Percentiles rank a stretch among this genome's conserved stretches.
Evolutionary conservation across 2,113 vertebrate species (phyloP).

Genomic region (Lontra canadensis): DNA sequence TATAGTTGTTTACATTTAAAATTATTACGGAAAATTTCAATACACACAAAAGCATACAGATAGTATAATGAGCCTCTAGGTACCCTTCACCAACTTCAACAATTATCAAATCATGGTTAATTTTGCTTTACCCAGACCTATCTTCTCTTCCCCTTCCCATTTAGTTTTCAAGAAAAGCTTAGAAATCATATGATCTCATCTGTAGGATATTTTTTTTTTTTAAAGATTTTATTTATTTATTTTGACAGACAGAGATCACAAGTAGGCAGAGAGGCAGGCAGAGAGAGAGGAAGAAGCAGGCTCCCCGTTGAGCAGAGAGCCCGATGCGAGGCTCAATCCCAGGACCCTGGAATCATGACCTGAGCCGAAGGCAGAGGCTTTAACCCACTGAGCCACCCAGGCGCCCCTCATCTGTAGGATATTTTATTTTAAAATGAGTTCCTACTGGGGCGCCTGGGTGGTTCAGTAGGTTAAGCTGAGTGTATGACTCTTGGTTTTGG

Average conservation of each 20-base stretch:
- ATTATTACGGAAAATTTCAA: background rate
- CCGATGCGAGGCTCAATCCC: too few relatives aligned
- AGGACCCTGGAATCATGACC: too few relatives aligned
- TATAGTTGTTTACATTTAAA: background rate
- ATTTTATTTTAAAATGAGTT: background rate
- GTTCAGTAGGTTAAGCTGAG: background rate
- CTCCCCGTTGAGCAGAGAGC: too few relatives aligned
- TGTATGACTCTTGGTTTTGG: background rate
- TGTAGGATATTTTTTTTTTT: background rate
- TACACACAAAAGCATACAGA: background rate
- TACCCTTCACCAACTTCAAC: background rate
- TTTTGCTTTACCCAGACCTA: background rate
- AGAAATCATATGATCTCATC: background rate
- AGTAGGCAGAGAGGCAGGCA: too few relatives aligned
- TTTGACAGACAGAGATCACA: too few relatives aligned
- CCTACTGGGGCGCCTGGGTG: background rate
- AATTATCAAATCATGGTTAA: background rate
- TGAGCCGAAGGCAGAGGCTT: too few relatives aligned
- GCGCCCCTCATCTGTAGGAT: background rate
- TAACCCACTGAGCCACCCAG: too few relatives aligned
- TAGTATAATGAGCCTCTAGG: background rate
- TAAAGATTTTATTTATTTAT: too few relatives aligned
- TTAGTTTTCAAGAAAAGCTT: slow-evolving; percentile 3
- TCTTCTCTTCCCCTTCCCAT: background rate
- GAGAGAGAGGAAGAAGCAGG: too few relatives aligned